Conservation (phyloP, 2,888 invertebrate species). For the Dryobota labecula region DNA sequence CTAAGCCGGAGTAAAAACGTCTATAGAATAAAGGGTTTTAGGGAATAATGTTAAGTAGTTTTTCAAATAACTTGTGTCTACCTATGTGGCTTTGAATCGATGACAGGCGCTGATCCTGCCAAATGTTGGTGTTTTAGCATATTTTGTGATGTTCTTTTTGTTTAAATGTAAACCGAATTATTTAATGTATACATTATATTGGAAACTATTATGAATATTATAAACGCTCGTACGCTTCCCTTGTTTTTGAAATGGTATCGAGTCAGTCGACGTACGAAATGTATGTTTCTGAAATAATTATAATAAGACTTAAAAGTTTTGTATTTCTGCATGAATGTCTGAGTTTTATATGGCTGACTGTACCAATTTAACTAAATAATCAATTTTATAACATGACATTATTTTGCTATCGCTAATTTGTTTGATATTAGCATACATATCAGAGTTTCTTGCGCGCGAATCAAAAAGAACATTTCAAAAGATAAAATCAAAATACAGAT, state of each 20-base stretch:
- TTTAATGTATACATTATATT: slow-evolving; percentile 27
- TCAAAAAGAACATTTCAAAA: slow-evolving; percentile 82
- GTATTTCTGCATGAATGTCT: slow-evolving; percentile 31
- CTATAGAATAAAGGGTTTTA: slow-evolving; percentile 14
- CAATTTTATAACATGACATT: slow-evolving; percentile 48
- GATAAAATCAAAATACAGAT: slow-evolving; percentile 77
- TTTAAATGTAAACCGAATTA: slow-evolving; percentile 53
- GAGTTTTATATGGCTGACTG: slow-evolving; percentile 38
- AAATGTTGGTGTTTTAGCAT: slow-evolving; percentile 73
- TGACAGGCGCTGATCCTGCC: slow-evolving; percentile 72
- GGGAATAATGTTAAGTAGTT: slow-evolving; percentile 16
- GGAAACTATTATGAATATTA: slow-evolving; percentile 37
- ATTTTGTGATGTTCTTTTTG: slow-evolving; percentile 83
- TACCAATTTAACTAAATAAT: slow-evolving; percentile 35
- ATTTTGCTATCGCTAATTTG: slow-evolving; percentile 24
- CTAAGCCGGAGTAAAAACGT: background rate
- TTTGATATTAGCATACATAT: slow-evolving; percentile 69
- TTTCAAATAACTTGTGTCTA: slow-evolving; percentile 52
- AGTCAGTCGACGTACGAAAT: slow-evolving; percentile 31
- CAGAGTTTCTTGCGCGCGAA: slow-evolving; percentile 56
- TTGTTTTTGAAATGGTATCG: slow-evolving; percentile 10
- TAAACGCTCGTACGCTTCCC: slow-evolving; percentile 30
- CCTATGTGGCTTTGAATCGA: slow-evolving; percentile 40
- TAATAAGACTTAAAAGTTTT: slow-evolving; percentile 30
- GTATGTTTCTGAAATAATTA: slow-evolving; percentile 37